Evolutionary conservation across 2,888 invertebrate genomes (phyloP), one percentile per base, ranked within the genome.

Genomic region (Noctuana brunneofusca): DNA sequence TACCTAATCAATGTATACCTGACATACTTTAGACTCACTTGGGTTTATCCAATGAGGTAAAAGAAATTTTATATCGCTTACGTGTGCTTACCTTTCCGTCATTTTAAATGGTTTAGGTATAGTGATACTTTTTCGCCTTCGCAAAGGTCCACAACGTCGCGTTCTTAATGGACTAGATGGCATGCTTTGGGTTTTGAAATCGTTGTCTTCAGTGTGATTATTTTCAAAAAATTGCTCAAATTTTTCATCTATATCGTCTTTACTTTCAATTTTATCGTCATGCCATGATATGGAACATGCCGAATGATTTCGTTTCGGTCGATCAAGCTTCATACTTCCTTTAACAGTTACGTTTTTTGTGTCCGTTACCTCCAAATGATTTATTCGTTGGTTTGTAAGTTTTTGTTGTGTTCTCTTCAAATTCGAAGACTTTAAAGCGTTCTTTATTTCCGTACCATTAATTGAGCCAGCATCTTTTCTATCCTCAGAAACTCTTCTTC

Each of bases 61-160:
- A 30, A 14, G 41, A 16, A 43, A 18, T 43, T 43, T 43, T n/a
- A 48, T 48, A 20, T 48, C 22, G 5, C 9, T 27, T 22, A 22
- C 46, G 8, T 53, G 18, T n/a, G 30, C 65, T 72, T 84, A 95
- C 95, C 95, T 93, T 69, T 94, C 90, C 1, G 94, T 94, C 92
- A 95, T 95, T 80, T 93, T 93, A 76, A 95, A 95, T 1, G 95
- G 94, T 76, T 94, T 94, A 0, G 95, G 94, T 62, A 94, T 87
- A 0, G 95, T 95, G 18, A 93, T 77, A 65, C 78, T 81, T 71
- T 82, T 87, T 32, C 78, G 65, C 55, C 83, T 78, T 32, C 80
- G 71, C 41, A 69, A 59, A 9, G 86, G 83, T 46, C 70, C 72
- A 30, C 75, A 71, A 24, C 80, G 77, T 73, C 86, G 92, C 11